Conservation (phyloP, 2,113 vertebrate species). For the Centrocercus urophasianus region DNA sequence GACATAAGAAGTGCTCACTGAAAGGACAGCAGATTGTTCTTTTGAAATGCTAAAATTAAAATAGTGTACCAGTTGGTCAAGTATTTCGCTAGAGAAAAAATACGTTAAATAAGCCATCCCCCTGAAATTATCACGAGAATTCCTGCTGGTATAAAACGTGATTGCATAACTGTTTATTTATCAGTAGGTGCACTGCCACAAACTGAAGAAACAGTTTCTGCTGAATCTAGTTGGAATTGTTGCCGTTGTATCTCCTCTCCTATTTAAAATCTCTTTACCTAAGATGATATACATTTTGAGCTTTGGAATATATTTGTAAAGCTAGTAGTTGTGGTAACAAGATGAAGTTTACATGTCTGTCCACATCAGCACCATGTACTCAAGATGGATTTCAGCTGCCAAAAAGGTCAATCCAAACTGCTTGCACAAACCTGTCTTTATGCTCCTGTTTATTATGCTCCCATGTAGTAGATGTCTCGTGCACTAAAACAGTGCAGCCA, state of each 20-base stretch:
- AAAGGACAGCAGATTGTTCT: neutral
- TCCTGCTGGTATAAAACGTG: constrained; percentile 7
- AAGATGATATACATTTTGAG: constrained; percentile 66
- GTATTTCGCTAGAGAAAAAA: neutral
- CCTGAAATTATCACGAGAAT: neutral
- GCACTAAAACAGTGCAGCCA: constrained; percentile 91
- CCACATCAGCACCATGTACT: constrained; percentile 83
- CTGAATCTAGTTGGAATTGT: constrained; percentile 28
- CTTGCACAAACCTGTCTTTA: constrained; percentile 97
- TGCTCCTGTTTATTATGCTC: constrained; percentile 99
- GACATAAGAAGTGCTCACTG: neutral
- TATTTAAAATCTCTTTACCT: constrained; percentile 73
- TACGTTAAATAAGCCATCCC: neutral
- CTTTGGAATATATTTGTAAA: constrained; percentile 79
- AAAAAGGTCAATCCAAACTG: constrained; percentile 86
- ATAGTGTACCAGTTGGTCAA: neutral
- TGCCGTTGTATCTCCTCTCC: constrained; percentile 19
- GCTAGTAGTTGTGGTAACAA: constrained; percentile 82
- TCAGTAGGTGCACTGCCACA: neutral
- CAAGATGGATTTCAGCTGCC: constrained; percentile 87
- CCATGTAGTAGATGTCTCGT: constrained; percentile 92
- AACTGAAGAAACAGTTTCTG: constrained; percentile 17
- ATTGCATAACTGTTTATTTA: constrained; percentile 31
- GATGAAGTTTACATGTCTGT: constrained; percentile 82
- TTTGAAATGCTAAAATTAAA: constrained; percentile 20